Percentiles rank a stretch among this genome's conserved stretches.
phyloP scores from a whole-genome alignment of 2,797 vertebrate species.

The Aeoliscus strigatus region DNA sequence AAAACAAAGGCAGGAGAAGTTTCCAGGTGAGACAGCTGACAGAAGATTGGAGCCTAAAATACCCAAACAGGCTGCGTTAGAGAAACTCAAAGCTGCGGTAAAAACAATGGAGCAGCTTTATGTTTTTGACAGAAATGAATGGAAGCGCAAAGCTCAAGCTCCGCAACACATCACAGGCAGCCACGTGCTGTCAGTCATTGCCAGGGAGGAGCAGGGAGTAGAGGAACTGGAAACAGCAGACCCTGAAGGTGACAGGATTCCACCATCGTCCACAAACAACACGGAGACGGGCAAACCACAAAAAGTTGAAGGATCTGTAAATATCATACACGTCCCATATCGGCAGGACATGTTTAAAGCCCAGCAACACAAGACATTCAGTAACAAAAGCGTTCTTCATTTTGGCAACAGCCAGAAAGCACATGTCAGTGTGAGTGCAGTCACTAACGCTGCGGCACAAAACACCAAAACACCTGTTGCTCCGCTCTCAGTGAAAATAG shows the following conservation, averaged over 20 bases:
- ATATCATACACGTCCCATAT: slow-evolving; percentile 57
- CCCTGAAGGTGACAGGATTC: slow-evolving; percentile 58
- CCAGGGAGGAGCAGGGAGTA: slow-evolving; percentile 73
- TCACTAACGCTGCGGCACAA: slow-evolving; percentile 37
- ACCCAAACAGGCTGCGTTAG: slow-evolving; percentile 82
- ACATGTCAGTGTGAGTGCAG: slow-evolving; percentile 44
- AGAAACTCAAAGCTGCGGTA: slow-evolving; percentile 93
- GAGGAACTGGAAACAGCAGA: slow-evolving; percentile 49
- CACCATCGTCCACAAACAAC: slow-evolving; percentile 21
- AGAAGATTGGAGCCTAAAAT: slow-evolving; percentile 66
- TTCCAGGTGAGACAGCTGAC: slow-evolving; percentile 59
- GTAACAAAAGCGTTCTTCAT: slow-evolving; percentile 67
- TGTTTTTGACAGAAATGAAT: slow-evolving; percentile 88
- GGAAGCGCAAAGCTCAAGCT: slow-evolving; percentile 87
- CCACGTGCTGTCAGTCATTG: slow-evolving; percentile 86
- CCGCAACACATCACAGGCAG: slow-evolving; percentile 82
- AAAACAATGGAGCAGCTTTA: slow-evolving; percentile 97
- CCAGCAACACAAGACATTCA: slow-evolving; percentile 52
- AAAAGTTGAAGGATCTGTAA: slow-evolving; percentile 38
- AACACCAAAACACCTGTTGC: slow-evolving; percentile 34
- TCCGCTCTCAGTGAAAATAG: slow-evolving; percentile 68
- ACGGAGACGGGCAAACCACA: slow-evolving; percentile 20
- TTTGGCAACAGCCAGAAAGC: slow-evolving; percentile 55
- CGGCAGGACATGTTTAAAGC: slow-evolving; percentile 40
- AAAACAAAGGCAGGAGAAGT: slow-evolving; percentile 76